Evolutionary conservation across 2,113 vertebrate species (phyloP), one percentile per base, ranked within the genome.

Genomic region (Quiscalus mexicanus): DNA sequence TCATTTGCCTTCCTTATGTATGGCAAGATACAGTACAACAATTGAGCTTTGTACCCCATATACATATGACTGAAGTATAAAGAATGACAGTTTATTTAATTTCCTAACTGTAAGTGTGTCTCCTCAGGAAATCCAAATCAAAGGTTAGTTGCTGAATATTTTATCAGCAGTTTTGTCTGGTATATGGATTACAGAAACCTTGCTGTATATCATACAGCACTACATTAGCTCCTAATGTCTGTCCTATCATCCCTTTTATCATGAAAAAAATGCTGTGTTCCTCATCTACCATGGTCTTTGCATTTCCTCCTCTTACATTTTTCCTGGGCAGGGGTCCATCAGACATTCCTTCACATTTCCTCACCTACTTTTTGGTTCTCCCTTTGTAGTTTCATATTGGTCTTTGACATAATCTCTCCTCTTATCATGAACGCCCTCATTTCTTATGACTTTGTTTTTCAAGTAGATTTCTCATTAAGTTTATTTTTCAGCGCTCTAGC

Each of bases 381-480:
- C 37, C 11, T 30, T 21, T 85, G 27, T 69, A 60, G 41, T 52
- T 94, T 55, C 53, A 19, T 67, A 14, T 11, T 70, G 11, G 15
- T 39, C 30, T 90, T 86, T 55, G 30, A 41, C 62, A 37, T 55
- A 27, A 7, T 65, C 14, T 83, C 22, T 78, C 33, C 16, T 64
- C 28, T 52, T 74, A 27, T 9, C 8, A 4, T 30, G n/a, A 47
- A 35, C 0, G 0, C 15, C 20, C 21, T 85, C 24, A 41, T 93
- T 90, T 47, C n/a, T 70, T 68, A 59, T 68, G 39, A 33, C n/a
- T 84, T 94, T 55, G 15, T 58, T 96, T 96, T 87, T 79, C 56
- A 81, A 35, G 50, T 41, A 75, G 31, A 25, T 92, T 87, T 91
- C 50, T 90, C 39, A 59, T 60, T 59, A 31, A 42, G 6, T 88